Evolutionary conservation across 2,888 invertebrate genomes (phyloP).

Genomic region (Cantharis nigra): DNA sequence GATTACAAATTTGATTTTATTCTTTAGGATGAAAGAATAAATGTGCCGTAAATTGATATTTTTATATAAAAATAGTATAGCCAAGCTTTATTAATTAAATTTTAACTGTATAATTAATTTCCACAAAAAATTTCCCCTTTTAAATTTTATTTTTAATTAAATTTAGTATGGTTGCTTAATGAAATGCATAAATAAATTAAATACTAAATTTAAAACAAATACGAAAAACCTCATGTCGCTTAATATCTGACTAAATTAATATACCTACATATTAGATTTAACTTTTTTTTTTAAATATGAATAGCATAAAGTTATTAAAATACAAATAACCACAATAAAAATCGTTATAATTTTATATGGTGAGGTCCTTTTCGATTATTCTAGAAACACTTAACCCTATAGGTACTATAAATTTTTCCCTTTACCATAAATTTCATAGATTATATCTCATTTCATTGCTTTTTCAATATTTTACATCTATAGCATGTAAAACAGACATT

Average conservation of each 20-base stretch:
- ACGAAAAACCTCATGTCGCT: neutral
- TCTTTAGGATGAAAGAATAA: neutral
- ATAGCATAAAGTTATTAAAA: too few species aligned
- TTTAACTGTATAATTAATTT: neutral
- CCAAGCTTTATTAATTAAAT: neutral
- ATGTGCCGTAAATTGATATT: neutral
- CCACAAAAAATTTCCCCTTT: neutral
- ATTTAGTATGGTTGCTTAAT: neutral
- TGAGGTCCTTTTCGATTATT: neutral
- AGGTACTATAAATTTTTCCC: neutral
- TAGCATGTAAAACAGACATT: neutral
- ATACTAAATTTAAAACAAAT: neutral
- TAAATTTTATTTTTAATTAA: neutral
- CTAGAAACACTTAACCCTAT: neutral
- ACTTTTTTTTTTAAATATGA: too few species aligned
- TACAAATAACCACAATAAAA: neutral
- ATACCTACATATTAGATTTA: neutral
- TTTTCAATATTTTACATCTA: neutral
- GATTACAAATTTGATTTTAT: neutral
- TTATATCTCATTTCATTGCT: neutral
- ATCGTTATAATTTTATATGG: neutral
- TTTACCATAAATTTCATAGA: neutral
- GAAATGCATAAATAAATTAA: neutral
- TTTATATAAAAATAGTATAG: neutral
- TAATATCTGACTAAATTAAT: neutral